Base-by-base conservation (phyloP, 1,140 invertebrate species). In the Drosophila ohnishii region DNA sequence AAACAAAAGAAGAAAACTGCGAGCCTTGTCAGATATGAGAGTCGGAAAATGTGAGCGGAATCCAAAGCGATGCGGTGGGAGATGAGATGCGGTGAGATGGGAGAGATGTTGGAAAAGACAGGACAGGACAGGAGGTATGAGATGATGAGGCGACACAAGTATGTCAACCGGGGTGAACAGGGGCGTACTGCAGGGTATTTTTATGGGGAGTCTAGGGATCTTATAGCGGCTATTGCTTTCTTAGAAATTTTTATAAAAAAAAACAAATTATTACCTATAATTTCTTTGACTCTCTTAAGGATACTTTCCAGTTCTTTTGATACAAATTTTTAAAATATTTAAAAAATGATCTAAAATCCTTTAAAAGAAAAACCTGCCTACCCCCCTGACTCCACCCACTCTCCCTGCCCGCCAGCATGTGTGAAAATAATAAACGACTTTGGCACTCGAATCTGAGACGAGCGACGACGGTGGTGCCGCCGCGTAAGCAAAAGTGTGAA, bases 351-450 rank as follows among this genome's bases (percentile, higher is more conserved):
- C 1, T 8, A 2, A 25, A 16, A 13, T 2, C 19, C 56, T 11
- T 9, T 8, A 0, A 9, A 34, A n/a, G 16, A 19, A 14, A 22
- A 7, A 6, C 0, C 14, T 3, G 0, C 4, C 7, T 11, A 14
- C 55, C 22, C 37, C 61, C 13, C 37, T 64, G 61, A n/a, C 8
- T 8, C 16, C 61, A 34, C 56, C 28, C 10, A 28, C 39, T 35
- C n/a, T 14, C 16, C 48, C 14, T 16, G 8, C 42, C 13, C 8
- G 34, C 42, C 34, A 28, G 50, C 14, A 48, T 85, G 77, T 78
- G 84, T 84, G 77, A 88, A 88, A 88, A 88, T 88, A 88, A 88
- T 78, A 88, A 88, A 88, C 84, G 84, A 80, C 84, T 88, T 88
- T 88, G 73, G 58, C 80, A 84, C 84, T 80, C 67, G 65, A 48